Evolutionary conservation across 1,140 invertebrate genomes (phyloP), one percentile per base, ranked within the genome.

Genomic region (Caenorhabditis inopinata): DNA sequence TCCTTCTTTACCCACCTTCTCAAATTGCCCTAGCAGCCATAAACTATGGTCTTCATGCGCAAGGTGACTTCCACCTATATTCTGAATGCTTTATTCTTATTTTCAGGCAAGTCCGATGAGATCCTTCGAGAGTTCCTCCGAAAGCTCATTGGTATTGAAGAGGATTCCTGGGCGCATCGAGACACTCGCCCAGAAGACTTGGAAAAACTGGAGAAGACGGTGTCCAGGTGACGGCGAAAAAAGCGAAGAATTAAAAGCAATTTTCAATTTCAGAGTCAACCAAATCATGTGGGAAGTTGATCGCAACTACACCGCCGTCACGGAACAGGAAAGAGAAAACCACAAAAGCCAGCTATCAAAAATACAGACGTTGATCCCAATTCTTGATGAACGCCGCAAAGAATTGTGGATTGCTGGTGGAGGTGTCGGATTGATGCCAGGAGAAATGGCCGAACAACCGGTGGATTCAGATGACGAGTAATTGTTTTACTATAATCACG

Each of bases 11-110:
- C 47, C 74, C 86, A 1, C 87, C 87, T 14, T 84, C 87, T 2
- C 87, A 88, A 32, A 88, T 88, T 47, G 85, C 87, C 2, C 49
- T 88, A 11, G 87, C 87, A 0, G 87, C 87, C 14, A 45, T 88
- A 3, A 85, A 84, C 46, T 85, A 83, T 73, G 87, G 85, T n/a
- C 68, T 87, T 5, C 73, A 87, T 16, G 73, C 76, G n/a, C 46
- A 77, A 29, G 76, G 85, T 83, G 76, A n/a, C n/a, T n/a, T n/a
- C n/a, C n/a, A n/a, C n/a, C n/a, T n/a, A n/a, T n/a, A n/a, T n/a
- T n/a, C n/a, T n/a, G n/a, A n/a, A n/a, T n/a, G n/a, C n/a, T n/a
- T n/a, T n/a, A n/a, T n/a, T n/a, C n/a, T 46, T 73, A 6, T 11
- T 62, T 74, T 74, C 78, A 68, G 79, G 76, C n/a, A 82, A 82